Percentiles rank a stretch among this genome's conserved stretches.
These are phyloP conservation scores for Petrolisthes cinctipes DNA, from an alignment of 2,888 invertebrate genomes.

Conservation along the genomic window DNA sequence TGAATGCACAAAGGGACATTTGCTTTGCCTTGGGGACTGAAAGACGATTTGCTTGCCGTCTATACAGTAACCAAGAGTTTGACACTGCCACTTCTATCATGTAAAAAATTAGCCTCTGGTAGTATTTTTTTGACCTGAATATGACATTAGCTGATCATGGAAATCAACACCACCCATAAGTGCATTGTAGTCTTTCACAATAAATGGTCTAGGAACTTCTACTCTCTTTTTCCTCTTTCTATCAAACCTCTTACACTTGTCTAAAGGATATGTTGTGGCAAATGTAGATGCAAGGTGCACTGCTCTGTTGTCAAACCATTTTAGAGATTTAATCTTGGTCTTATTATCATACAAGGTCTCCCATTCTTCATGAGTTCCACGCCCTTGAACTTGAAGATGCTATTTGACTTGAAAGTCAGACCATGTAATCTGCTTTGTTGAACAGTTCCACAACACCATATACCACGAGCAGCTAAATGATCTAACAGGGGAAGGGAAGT, in stretches of 20 bases:
- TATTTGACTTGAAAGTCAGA: slow-evolving; percentile 6
- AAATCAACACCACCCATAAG: background rate
- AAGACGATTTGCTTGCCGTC: slow-evolving; percentile 12
- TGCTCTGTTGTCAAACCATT: background rate
- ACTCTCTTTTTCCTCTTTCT: background rate
- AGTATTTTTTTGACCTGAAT: slow-evolving; percentile 23
- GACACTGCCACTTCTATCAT: slow-evolving; percentile 37
- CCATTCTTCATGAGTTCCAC: background rate
- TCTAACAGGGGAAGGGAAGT: too few relatives aligned
- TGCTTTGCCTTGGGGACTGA: background rate
- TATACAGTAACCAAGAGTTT: slow-evolving; percentile 33
- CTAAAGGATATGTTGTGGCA: background rate
- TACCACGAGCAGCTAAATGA: background rate
- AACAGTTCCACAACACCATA: slow-evolving; percentile 7
- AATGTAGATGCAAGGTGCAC: slow-evolving; percentile 3
- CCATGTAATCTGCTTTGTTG: background rate
- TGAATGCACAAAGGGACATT: slow-evolving; percentile 28
- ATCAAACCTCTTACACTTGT: background rate
- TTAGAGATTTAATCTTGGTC: background rate
- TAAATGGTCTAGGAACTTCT: background rate
- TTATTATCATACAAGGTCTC: background rate
- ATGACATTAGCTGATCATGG: background rate
- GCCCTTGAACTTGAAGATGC: background rate
- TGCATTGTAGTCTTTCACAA: background rate
- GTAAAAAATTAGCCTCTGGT: slow-evolving; percentile 37